These are phyloP conservation scores for Drosophila miranda DNA, from an alignment of 1,140 invertebrate genomes.

Conservation along the genomic window DNA sequence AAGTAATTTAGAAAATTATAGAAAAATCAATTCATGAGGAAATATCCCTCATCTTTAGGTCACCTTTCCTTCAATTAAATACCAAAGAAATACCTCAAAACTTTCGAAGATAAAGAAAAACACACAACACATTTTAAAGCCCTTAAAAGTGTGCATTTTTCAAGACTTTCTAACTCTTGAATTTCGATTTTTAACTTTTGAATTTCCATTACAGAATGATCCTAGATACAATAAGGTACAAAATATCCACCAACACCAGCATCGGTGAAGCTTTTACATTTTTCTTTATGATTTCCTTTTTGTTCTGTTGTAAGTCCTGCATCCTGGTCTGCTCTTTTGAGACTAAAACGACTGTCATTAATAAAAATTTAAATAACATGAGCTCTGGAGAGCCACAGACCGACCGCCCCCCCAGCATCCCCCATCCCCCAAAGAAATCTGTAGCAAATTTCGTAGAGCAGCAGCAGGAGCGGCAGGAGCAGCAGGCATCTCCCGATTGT, in stretches of 20 bases:
- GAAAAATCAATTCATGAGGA: no score
- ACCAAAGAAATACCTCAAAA: no score
- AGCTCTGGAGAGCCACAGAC: constrained; percentile 7
- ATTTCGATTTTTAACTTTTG: no score
- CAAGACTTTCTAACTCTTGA: no score
- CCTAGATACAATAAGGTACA: not conserved
- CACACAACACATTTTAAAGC: no score
- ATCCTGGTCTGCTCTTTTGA: constrained; percentile 19
- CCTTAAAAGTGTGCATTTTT: no score
- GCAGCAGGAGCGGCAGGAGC: not conserved
- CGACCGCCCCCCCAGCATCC: not conserved
- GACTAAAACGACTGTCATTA: constrained; percentile 62
- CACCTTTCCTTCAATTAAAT: no score
- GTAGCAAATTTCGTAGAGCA: constrained; percentile 16
- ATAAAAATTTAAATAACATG: constrained; percentile 74
- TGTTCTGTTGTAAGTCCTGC: constrained; percentile 4
- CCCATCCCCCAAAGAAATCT: constrained; percentile 7
- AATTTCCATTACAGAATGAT: no score
- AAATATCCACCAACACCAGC: not conserved
- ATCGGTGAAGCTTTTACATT: not conserved
- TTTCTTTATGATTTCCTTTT: no score
- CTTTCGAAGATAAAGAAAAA: no score
- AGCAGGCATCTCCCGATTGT: constrained; percentile 9
- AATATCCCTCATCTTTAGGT: no score
- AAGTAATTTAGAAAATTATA: no score